These are phyloP conservation scores for Xestoiulus laeticollis DNA, from an alignment of 2,888 invertebrate genomes.

Conservation along the genomic window DNA sequence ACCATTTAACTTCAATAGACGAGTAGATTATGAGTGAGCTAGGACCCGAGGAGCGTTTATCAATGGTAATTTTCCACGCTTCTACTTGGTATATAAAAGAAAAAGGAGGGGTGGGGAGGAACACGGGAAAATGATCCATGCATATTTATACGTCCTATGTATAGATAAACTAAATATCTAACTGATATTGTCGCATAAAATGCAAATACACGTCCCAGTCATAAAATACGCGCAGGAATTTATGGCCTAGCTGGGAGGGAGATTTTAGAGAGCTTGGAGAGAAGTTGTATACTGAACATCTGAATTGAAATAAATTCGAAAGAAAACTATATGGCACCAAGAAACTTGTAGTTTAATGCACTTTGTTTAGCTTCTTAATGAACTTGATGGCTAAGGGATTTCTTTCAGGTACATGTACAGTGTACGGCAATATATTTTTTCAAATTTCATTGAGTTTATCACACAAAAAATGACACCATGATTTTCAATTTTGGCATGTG, in stretches of 20 bases:
- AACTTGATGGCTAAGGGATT: slow-evolving; percentile 3
- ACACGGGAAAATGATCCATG: background rate
- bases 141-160: slow-evolving; percentile 36
- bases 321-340: background rate
- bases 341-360: background rate
- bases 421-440: background rate
- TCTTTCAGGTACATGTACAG: too few relatives aligned
- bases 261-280: background rate
- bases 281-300: slow-evolving; percentile 8
- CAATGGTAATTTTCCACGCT: slow-evolving; percentile 25
- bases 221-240: slow-evolving; percentile 29
- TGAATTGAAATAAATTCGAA: slow-evolving; percentile 3
- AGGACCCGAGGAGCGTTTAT: slow-evolving; percentile 18
- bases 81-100: background rate
- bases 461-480: background rate
- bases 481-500: background rate
- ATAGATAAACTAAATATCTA: slow-evolving; percentile 35
- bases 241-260: slow-evolving; percentile 24
- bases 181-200: slow-evolving; percentile 41
- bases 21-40: slow-evolving; percentile 35
- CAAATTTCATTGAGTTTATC: background rate
- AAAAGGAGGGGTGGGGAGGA: background rate
- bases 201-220: slow-evolving; percentile 35
- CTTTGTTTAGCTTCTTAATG: background rate
- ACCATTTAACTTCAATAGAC: slow-evolving; percentile 27